Evolutionary conservation across 2,888 invertebrate species (phyloP).

Genomic region (Ophonus ardosiacus): DNA sequence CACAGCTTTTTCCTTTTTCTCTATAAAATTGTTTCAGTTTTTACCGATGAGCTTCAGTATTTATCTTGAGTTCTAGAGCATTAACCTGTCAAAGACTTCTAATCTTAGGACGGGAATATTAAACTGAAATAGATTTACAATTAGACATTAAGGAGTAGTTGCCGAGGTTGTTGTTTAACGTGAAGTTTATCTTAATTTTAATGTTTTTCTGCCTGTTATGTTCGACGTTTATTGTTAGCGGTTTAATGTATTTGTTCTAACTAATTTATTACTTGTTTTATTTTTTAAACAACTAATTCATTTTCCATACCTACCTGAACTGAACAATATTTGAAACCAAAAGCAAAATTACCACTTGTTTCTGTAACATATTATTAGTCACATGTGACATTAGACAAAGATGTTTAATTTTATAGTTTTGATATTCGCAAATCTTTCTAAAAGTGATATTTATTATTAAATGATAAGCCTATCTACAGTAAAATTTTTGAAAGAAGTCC

Average conservation of each 20-base stretch:
- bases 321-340: no score
- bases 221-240: background rate
- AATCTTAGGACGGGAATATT: background rate
- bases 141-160: slow-evolving; percentile 22
- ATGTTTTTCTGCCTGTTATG: background rate
- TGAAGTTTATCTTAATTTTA: slow-evolving; percentile 2
- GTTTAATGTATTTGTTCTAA: slow-evolving; percentile 6
- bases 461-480: no score
- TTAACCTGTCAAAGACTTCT: slow-evolving; percentile 23
- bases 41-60: slow-evolving; percentile 8
- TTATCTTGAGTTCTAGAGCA: background rate
- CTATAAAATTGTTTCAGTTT: slow-evolving; percentile 35
- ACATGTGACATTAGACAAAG: no score
- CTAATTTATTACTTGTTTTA: background rate
- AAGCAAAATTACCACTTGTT: no score
- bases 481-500: no score
- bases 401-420: no score
- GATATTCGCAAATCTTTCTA: no score
- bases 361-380: no score
- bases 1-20: slow-evolving; percentile 11
- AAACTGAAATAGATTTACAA: slow-evolving; percentile 20
- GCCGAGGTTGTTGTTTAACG: background rate
- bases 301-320: background rate
- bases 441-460: no score
- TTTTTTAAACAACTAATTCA: background rate